Evolutionary conservation across 2,888 invertebrate genomes (phyloP), one percentile per base, ranked within the genome.

Genomic region (Anthoptus insignis): DNA sequence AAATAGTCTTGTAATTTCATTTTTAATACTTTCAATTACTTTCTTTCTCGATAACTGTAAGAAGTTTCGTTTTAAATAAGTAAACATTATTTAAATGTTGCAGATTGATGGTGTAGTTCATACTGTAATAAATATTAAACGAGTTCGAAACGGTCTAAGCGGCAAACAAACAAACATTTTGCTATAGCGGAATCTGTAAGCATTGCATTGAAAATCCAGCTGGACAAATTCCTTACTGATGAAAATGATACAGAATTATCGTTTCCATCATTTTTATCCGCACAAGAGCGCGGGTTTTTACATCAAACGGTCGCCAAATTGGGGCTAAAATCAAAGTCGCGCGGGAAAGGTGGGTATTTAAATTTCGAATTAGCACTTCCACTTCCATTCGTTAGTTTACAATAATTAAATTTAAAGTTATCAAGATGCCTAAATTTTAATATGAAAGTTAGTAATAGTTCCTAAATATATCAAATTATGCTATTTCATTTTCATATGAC

Each of bases 291-390:
- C 72, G 97, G 96, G 11, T 97, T 97, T 80, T 95, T 98, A 67
- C 98, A 98, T 82, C 93, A 95, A 70, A 93, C 96, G 27, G 96
- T 96, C 45, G 93, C 93, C 52, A 93, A 94, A 70, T 86, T 96
- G 70, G 97, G 97, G 6, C 87, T 98, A 29, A 96, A 96, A 78
- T 97, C 97, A 2, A 97, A 96, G 88, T 98, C 97, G 76, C 94
- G 96, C 89, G 98, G 98, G 94, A 97, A 95, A 91, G 95, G 97
- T 97, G 82, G 70, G 64, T 54, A 56, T 42, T 19, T 9, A 13
- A 22, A 45, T 4, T 21, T 42, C 52, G 47, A 32, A 57, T 32
- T 64, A 54, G 14, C 27, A 27, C 3, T 27, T 7, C 27, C 7
- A 27, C 27, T 5, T 27, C 3, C 27, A 7, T 27, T 27, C 7